Base-by-base conservation (phyloP, 2,113 vertebrate species). In the Todiramphus saurophagus region DNA sequence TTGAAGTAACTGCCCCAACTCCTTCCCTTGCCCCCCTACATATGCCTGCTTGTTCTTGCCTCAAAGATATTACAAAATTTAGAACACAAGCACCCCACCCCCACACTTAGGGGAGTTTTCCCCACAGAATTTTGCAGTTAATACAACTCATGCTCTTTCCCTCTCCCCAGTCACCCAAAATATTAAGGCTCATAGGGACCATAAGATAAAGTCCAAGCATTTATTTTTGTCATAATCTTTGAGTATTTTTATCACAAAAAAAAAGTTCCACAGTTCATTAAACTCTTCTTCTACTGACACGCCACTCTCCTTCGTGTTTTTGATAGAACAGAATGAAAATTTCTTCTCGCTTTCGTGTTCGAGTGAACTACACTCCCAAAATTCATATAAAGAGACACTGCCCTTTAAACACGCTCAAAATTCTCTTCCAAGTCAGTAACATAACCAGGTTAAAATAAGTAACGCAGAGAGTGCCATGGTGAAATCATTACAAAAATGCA, bases 151-250 rank as follows among this genome's bases (percentile, higher is more conserved):
- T 7, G 4, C 35, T 74, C 35, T 48, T 73, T 59, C 60, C 33
- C 46, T 64, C 35, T 68, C 15, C 51, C 43, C 77, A 55, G 19
- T 44, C 39, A 81, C 39, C 9, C 58, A 75, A 89, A 92, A 84
- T n/a, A 92, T 37, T 41, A 89, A 92, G 27, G 39, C 41, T 93
- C 41, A 5, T 4, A 72, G 18, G 59, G 31, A 93, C 75, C 43
- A 60, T n/a, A 79, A 88, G 39, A 91, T 89, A 50, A 92, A 93
- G 81, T 92, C 19, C 86, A 96, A 92, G 69, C 92, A 89, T 96
- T 97, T 97, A 95, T 96, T 97, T 94, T 79, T 92, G 18, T 82
- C 92, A 51, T 83, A 73, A 90, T 87, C 51, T 83, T 89, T 79
- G 87, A 81, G 75, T 94, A 93, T 48, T 94, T 88, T 92, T 90